Evolutionary conservation across 2,888 invertebrate species (phyloP).

Genomic region (Temnothorax ravouxi): DNA sequence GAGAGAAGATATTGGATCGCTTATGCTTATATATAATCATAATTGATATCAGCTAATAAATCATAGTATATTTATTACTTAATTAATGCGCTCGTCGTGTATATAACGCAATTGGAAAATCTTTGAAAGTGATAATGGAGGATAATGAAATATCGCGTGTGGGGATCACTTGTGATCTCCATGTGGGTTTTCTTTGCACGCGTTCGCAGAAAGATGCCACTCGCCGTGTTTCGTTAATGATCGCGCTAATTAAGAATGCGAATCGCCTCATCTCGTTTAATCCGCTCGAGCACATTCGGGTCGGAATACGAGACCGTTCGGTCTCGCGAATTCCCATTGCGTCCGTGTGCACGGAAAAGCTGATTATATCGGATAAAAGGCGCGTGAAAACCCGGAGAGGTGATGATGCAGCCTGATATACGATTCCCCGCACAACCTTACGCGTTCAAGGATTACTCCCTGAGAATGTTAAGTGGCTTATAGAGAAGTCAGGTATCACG

Average conservation of each 20-base stretch:
- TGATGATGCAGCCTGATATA: conserved; percentile 38
- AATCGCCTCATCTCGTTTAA: conserved; percentile 31
- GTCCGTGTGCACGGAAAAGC: conserved; percentile 33
- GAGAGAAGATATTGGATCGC: neutral
- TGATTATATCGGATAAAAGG: conserved; percentile 44
- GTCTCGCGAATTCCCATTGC: conserved; percentile 29
- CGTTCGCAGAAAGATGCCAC: conserved; percentile 30
- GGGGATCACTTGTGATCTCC: neutral
- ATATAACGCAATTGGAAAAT: neutral
- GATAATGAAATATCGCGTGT: neutral
- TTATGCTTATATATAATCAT: neutral
- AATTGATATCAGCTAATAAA: neutral
- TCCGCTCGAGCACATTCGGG: conserved; percentile 7
- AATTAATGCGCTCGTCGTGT: neutral
- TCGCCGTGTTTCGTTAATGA: conserved; percentile 36
- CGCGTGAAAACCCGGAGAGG: conserved; percentile 30
- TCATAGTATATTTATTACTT: neutral
- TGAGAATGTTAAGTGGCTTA: conserved; percentile 36
- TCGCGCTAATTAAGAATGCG: conserved; percentile 47
- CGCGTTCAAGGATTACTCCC: conserved; percentile 1
- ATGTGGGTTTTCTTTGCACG: neutral
- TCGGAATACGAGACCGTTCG: conserved; percentile 27
- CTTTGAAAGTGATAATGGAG: neutral
- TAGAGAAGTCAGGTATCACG: conserved; percentile 26
- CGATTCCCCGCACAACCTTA: conserved; percentile 7